These are phyloP conservation scores for Gastracanthus pulcherrimus DNA, from an alignment of 2,888 invertebrate species.

Conservation along the genomic window DNA sequence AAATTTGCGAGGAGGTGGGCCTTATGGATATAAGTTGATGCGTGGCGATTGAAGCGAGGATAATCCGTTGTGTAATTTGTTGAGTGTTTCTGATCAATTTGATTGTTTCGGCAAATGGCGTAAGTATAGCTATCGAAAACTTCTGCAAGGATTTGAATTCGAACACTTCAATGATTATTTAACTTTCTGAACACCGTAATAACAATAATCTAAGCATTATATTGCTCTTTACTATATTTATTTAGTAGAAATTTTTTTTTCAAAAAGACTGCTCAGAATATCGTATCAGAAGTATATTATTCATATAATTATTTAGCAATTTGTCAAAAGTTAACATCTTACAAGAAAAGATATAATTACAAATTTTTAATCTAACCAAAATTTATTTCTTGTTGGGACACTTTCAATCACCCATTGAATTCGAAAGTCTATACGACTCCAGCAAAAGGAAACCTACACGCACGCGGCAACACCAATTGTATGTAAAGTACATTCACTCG, in stretches of 20 bases:
- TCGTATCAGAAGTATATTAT: no score
- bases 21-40: not conserved
- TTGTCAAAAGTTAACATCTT: no score
- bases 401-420: not conserved
- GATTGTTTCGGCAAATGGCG: not conserved
- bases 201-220: no score
- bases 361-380: not conserved
- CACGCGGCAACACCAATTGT: not conserved
- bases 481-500: conserved; percentile 7
- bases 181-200: not conserved
- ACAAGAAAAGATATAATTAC: not conserved
- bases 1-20: not conserved
- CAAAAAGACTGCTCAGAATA: no score
- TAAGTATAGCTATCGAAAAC: not conserved
- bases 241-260: no score
- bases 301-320: no score
- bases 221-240: no score
- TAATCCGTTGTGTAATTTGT: not conserved
- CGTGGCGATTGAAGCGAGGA: not conserved
- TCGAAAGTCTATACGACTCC: not conserved
- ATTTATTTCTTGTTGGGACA: not conserved
- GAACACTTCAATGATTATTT: not conserved
- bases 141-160: not conserved
- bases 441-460: not conserved
- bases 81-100: conserved; percentile 2